These are phyloP conservation scores for Caenorhabditis sinica DNA, from an alignment of 2,888 invertebrate genomes.

Conservation along the genomic window DNA sequence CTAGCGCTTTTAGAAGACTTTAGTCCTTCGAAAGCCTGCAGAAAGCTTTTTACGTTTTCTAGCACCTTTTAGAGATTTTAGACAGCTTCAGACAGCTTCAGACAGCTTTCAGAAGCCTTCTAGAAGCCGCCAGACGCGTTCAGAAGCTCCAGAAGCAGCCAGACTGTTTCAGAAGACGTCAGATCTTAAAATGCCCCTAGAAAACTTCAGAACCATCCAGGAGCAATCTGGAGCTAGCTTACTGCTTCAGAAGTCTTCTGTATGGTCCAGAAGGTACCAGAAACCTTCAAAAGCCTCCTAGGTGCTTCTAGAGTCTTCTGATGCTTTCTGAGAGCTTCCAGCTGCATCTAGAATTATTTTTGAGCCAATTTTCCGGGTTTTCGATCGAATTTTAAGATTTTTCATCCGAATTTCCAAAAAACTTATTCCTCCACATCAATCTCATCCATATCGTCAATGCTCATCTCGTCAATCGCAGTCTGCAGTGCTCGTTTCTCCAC, in stretches of 20 bases:
- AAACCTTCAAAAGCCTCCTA: no score
- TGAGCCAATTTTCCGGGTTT: neutral
- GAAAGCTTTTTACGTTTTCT: no score
- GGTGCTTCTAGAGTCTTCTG: neutral
- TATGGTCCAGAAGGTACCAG: no score
- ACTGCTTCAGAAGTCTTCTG: no score
- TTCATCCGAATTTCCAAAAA: neutral
- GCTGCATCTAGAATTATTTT: neutral
- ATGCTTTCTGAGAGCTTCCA: neutral
- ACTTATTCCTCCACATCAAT: constrained; percentile 35
- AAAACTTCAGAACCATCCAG: no score
- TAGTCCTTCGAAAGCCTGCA: no score
- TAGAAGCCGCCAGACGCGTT: neutral
- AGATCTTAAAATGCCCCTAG: no score
- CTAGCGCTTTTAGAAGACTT: no score
- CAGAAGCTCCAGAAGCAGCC: neutral
- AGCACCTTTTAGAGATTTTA: no score
- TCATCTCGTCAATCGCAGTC: constrained; percentile 3
- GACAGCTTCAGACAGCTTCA: no score
- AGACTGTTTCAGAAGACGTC: neutral
- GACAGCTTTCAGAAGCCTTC: no score
- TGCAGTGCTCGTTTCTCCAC: constrained; percentile 17
- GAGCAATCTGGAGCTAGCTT: no score
- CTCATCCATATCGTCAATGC: constrained; percentile 34
- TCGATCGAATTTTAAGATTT: neutral